Base-by-base conservation (phyloP, 53 echinoderm and acorn worm genomes). In the Henricia sp. region DNA sequence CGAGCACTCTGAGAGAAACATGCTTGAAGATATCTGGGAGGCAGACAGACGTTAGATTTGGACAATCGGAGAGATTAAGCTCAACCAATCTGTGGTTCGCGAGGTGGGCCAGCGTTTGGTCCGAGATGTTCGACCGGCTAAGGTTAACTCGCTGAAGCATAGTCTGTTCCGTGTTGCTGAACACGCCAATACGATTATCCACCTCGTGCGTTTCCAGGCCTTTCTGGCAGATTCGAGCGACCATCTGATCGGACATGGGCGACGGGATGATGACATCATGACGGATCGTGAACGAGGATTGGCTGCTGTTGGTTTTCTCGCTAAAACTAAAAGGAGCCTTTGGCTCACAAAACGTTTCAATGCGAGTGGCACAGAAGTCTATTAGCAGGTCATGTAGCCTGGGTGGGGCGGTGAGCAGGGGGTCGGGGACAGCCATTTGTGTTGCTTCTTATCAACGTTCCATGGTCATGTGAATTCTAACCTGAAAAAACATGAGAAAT, bases 31-130 rank as follows among this genome's bases (percentile, higher is more conserved):
- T 11, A 38, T 89, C 82, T 5, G 82, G 90, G 44, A 94, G 76
- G 37, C 91, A 94, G 29, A 58, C 37, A 0, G 68, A 38, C 0
- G 85, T 74, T 4, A 94, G 69, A 24, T 71, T 20, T 0, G 67
- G 54, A 38, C 97, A 97, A 41, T 88, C 72, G 3, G 90, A 85
- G 14, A 97, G 67, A 74, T 94, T 89, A 1, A 97, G 72, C 72
- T 97, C 97, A 0, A 86, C 23, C 11, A 93, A 86, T 40, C 87
- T 82, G 37, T 97, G 97, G 56, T 64, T 25, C 6, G 88, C 80
- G n/a, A 97, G 71, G 19, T 85, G 44, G 35, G 82, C 57, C 2
- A 97, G 40, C 46, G 92, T 57, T 27, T 58, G 33, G 52, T 92
- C 89, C 1, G 91, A 86, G 27, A 97, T 77, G n/a, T 71, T 41